These are phyloP conservation scores for Tychaedon coryphoeus DNA, from an alignment of 2,113 vertebrate genomes.

Conservation along the genomic window DNA sequence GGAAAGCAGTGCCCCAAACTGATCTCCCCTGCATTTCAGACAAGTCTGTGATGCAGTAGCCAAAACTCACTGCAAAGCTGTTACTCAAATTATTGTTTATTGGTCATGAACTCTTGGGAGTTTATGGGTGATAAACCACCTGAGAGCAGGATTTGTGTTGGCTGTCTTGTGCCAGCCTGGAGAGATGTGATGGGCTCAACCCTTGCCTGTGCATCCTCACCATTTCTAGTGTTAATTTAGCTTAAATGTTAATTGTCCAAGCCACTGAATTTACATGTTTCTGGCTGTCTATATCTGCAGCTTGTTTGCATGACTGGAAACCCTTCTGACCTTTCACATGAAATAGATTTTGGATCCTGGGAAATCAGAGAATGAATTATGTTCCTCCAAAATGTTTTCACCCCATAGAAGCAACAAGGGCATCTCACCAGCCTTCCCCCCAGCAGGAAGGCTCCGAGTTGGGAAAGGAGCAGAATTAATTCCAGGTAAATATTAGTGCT, in stretches of 20 bases:
- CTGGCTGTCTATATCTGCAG: background rate
- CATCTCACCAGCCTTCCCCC: background rate
- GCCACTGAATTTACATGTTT: background rate
- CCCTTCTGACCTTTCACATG: background rate
- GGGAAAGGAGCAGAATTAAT: background rate
- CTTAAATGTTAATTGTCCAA: conserved; percentile 26
- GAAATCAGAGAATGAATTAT: background rate
- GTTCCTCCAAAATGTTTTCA: background rate
- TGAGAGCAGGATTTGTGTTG: background rate
- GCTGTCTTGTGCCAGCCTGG: background rate
- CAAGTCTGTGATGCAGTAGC: background rate
- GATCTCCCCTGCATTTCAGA: background rate
- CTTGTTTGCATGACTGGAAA: background rate
- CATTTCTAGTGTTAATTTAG: background rate
- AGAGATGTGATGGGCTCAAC: rapidly evolving
- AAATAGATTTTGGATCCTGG: background rate
- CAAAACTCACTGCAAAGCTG: rapidly evolving
- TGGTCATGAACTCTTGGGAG: background rate
- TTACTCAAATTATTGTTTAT: background rate
- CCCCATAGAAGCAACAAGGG: background rate
- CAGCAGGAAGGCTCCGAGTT: rapidly evolving
- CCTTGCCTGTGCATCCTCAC: background rate
- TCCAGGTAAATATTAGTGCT: background rate
- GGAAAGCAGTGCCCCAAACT: background rate
- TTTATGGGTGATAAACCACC: background rate